phyloP scores from a whole-genome alignment of 1,140 invertebrate genomes.

The Tetragnatha versicolor region DNA sequence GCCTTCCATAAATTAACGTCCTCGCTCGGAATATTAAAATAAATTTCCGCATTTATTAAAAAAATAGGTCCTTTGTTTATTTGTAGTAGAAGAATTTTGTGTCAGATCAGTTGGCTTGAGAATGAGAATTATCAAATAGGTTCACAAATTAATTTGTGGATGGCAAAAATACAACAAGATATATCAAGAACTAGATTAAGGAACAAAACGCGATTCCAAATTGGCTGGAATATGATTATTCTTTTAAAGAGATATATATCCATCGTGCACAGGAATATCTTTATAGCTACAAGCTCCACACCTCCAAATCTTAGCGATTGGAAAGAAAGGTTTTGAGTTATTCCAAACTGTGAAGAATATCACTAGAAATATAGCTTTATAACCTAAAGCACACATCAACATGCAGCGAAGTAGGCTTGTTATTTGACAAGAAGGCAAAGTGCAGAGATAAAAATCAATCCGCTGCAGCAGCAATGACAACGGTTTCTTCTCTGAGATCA shows the following conservation, averaged over 20 bases:
- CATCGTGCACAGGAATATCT: constrained; percentile 25
- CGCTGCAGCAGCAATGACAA: not conserved
- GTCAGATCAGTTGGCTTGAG: not conserved
- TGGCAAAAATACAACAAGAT: constrained; percentile 45
- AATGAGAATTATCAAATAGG: not conserved
- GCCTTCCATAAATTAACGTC: constrained; percentile 48
- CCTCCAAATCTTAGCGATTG: constrained; percentile 29
- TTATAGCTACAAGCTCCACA: constrained; percentile 43
- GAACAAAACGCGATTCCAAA: constrained; percentile 26
- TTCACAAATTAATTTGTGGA: constrained; percentile 34
- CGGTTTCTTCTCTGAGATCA: constrained; percentile 23
- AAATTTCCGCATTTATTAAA: constrained; percentile 32
- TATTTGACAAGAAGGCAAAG: constrained; percentile 28
- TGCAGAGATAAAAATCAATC: constrained; percentile 22
- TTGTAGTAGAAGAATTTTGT: constrained; percentile 23
- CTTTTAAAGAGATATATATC: constrained; percentile 33
- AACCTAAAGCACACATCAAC: constrained; percentile 24
- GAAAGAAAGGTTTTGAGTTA: constrained; percentile 19
- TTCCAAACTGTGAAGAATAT: constrained; percentile 16
- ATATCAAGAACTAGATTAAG: constrained; percentile 38
- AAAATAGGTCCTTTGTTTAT: constrained; percentile 34
- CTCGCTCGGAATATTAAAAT: constrained; percentile 14
- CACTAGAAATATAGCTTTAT: constrained; percentile 21
- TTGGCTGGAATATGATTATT: constrained; percentile 49
- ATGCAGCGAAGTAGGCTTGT: constrained; percentile 40